phyloP scores from a whole-genome alignment of 2,888 invertebrate genomes.

The Monochamus alternatus region DNA sequence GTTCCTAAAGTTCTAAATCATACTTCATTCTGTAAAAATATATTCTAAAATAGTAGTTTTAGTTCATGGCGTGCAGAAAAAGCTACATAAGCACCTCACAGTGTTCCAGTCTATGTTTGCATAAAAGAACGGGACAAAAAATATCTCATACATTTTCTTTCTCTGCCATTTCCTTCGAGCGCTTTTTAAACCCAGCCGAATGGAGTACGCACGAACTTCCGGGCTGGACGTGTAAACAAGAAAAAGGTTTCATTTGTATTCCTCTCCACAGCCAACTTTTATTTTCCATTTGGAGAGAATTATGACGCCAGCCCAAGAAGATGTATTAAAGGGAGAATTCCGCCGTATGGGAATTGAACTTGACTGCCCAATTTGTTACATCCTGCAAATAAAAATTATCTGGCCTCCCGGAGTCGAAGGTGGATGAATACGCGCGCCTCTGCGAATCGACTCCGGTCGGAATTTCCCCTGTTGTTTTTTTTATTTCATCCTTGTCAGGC shows the following conservation, averaged over 20 bases:
- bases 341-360: constrained; percentile 16
- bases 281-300: constrained; percentile 14
- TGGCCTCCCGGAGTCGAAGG: not conserved
- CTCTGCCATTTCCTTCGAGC: no score
- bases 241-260: constrained; percentile 14
- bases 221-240: not conserved
- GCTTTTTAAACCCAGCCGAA: not conserved
- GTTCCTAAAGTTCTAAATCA: no score
- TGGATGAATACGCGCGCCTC: not conserved
- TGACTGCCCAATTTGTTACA: constrained; percentile 17
- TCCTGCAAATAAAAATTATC: constrained; percentile 6
- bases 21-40: no score
- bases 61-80: no score
- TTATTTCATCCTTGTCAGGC: not conserved
- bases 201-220: not conserved
- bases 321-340: not conserved
- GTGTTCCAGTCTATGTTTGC: no score
- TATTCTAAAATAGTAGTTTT: no score
- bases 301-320: not conserved
- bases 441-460: not conserved
- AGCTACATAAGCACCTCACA: no score
- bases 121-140: no score
- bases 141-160: no score
- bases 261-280: constrained; percentile 1
- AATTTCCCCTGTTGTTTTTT: not conserved